Evolutionary conservation across 2,113 vertebrate species (phyloP).

Genomic region (Cygnus atratus): DNA sequence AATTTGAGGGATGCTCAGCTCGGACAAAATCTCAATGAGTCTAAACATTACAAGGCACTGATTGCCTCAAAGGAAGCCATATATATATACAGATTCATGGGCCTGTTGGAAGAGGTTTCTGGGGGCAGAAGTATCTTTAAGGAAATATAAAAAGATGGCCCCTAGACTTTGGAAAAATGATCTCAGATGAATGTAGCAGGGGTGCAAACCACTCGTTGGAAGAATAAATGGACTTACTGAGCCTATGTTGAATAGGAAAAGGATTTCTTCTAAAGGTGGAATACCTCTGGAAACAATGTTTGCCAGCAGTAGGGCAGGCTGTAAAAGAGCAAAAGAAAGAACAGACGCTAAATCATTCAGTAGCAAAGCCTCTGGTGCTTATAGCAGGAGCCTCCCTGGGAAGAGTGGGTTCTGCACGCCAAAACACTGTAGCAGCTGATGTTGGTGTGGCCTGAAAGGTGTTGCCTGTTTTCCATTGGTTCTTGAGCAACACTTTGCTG

Average conservation of each 20-base stretch:
- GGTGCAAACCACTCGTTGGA: neutral
- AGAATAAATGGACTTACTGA: neutral
- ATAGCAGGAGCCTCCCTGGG: neutral
- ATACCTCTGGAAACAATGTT: neutral
- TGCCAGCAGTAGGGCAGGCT: neutral
- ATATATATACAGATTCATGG: neutral
- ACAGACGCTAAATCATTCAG: neutral
- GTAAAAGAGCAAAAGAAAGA: neutral
- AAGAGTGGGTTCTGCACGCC: neutral
- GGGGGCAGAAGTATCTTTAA: neutral
- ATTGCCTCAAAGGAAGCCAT: neutral
- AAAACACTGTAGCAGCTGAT: neutral
- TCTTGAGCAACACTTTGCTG: neutral
- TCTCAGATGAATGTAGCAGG: neutral
- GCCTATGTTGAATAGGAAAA: neutral
- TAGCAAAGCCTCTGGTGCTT: neutral
- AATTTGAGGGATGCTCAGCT: neutral
- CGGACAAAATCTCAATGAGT: neutral
- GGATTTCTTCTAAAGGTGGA: neutral
- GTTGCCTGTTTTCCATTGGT: neutral
- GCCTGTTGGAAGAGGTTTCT: neutral
- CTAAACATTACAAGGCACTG: neutral
- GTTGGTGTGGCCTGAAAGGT: neutral
- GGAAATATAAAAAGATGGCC: neutral
- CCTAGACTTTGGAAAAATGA: neutral